Conservation (phyloP, 2,113 vertebrate genomes). For the Hydrolagus affinis region DNA sequence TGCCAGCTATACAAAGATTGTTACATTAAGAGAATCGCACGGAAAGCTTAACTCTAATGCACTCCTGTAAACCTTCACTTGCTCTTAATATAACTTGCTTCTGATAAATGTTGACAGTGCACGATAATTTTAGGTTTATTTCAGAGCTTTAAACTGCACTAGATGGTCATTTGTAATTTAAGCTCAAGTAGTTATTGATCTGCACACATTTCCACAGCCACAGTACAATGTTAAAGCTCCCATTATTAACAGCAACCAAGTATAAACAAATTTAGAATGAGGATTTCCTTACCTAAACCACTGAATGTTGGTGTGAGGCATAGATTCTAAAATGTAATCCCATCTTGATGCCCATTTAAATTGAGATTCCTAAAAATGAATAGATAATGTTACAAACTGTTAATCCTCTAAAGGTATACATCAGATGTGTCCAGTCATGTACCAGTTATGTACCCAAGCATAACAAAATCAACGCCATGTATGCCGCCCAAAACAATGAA, state of each 20-base stretch:
- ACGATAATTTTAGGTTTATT: background rate
- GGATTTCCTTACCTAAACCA: slow-evolving; percentile 84
- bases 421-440: no score
- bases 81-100: no score
- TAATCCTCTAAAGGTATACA: no score
- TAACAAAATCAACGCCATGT: no score
- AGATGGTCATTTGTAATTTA: background rate
- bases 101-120: background rate
- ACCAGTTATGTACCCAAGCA: no score
- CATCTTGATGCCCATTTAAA: slow-evolving; percentile 96
- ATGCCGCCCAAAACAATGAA: no score
- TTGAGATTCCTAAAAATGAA: slow-evolving; percentile 61
- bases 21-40: background rate
- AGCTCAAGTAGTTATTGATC: background rate
- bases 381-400: background rate
- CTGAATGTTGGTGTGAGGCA: slow-evolving; percentile 96
- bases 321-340: slow-evolving; percentile 98
- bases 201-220: background rate
- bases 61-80: background rate
- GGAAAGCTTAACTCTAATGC: background rate
- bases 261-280: background rate
- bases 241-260: no score
- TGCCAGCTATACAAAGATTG: background rate
- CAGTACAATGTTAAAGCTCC: background rate
- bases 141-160: background rate